Base-by-base conservation (phyloP, 2,113 vertebrate genomes). In the Lota lota region DNA sequence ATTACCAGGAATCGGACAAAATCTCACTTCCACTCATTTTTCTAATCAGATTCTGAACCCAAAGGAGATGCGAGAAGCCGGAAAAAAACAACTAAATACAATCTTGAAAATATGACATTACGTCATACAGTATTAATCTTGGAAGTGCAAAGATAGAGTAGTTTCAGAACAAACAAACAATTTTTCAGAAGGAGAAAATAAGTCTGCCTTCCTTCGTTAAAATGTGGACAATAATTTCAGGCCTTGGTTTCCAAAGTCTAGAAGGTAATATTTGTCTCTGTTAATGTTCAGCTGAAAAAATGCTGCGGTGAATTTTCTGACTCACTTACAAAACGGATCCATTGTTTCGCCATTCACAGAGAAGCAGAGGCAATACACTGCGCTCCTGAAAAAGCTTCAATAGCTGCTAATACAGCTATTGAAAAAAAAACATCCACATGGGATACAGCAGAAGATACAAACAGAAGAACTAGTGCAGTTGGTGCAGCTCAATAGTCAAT, bases 91-190 rank as follows among this genome's bases (percentile, higher is more conserved):
- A 67, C 66, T 73, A 56, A 85, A 67, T 78, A 22, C 80, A 18
- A 77, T 66, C 63, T 76, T 79, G 61, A 81, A 79, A 74, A 85
- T 76, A 78, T 83, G 17, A 84, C 77, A 85, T 76, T 86, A 84
- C 77, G 84, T 78, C 86, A 80, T 81, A 85, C 75, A 87, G 66
- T 69, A 53, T 73, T 72, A 15, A 57, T 83, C 56, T 67, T 66
- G 74, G 61, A 83, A 72, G 76, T 22, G 78, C 71, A 75, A 36
- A 73, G 70, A 78, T 63, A 24, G 21, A 75, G 40, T 63, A 19
- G n/a, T 36, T 21, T 63, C 5, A 64, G 15, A 76, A 73, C 67
- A 17, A 72, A 72, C 40, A 47, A 47, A 74, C n/a, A 78, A 18
- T 72, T 33, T 47, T 14, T 14, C 40, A 2, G 40, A 47, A 14